Conservation (phyloP, 2,113 vertebrate genomes). For the Callopanchax toddi region DNA sequence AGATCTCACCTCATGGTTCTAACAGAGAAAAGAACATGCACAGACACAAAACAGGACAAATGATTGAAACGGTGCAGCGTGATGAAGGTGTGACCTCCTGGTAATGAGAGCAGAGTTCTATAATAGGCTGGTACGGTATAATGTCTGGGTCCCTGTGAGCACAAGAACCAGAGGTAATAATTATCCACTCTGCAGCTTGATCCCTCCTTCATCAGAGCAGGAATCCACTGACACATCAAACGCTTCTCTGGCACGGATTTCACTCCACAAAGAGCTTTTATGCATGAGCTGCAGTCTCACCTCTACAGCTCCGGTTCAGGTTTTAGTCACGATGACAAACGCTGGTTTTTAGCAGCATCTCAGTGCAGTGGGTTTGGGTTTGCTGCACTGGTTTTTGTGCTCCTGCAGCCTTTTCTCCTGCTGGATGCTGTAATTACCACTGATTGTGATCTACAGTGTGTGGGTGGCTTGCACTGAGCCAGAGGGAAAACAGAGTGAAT, state of each 20-base stretch:
- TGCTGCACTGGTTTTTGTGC: constrained; percentile 13
- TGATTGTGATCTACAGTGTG: constrained; percentile 6
- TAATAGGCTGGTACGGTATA: constrained; percentile 41
- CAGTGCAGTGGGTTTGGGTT: constrained; percentile 14
- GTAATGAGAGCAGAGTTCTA: constrained; percentile 56
- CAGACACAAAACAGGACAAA: constrained; percentile 12
- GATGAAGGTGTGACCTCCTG: constrained; percentile 41
- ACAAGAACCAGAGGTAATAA: constrained; percentile 45
- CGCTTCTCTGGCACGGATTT: constrained; percentile 55
- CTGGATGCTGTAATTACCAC: constrained; percentile 11
- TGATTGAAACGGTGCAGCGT: constrained; percentile 8
- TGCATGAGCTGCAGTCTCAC: constrained; percentile 10
- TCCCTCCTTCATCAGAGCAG: constrained; percentile 50
- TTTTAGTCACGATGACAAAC: constrained; percentile 46
- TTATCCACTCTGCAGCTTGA: constrained; percentile 62
- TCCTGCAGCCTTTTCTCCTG: constrained; percentile 6
- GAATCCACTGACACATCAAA: constrained; percentile 58
- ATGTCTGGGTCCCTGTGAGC: constrained; percentile 41
- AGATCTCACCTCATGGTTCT: too few species aligned
- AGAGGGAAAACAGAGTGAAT: background rate
- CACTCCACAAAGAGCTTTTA: constrained; percentile 38
- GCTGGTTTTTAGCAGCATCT: constrained; percentile 24
- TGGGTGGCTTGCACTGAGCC: constrained; percentile 7
- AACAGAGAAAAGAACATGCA: too few species aligned
- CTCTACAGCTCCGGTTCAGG: constrained; percentile 5